A percentile compares a stretch with the other conserved stretches of the same genome.
phyloP scores from a whole-genome alignment of 2,888 invertebrate species.

The Lordiphosa fenestrarum region DNA sequence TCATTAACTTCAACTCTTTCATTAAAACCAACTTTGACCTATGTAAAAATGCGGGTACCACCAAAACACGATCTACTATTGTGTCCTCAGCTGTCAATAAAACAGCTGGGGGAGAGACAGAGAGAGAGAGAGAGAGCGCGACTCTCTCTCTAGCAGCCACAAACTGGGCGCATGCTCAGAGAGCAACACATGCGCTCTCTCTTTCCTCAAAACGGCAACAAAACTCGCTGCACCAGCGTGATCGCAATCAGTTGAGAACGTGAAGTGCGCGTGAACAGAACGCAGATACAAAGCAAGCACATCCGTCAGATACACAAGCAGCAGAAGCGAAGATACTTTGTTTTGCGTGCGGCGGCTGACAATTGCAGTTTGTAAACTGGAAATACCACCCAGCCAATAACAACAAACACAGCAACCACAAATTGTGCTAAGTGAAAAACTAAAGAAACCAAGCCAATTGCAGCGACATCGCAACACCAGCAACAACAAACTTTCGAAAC shows the following conservation, averaged over 20 bases:
- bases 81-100: slow-evolving; percentile 42
- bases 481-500: slow-evolving; percentile 69
- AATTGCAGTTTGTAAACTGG: slow-evolving; percentile 69
- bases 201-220: slow-evolving; percentile 41
- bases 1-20: slow-evolving; percentile 8
- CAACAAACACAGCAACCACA: slow-evolving; percentile 24
- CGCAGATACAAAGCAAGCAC: slow-evolving; percentile 32
- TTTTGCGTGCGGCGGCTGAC: slow-evolving; percentile 8
- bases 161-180: no score
- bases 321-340: slow-evolving; percentile 2
- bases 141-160: neutral
- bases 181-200: neutral
- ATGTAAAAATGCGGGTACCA: slow-evolving; percentile 18
- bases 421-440: slow-evolving; percentile 53
- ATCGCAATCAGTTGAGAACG: slow-evolving; percentile 66
- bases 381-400: slow-evolving; percentile 47
- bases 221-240: slow-evolving; percentile 58
- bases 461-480: slow-evolving; percentile 20
- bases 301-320: neutral
- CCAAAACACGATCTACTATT: slow-evolving; percentile 29
- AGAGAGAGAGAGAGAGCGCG: slow-evolving; percentile 3
- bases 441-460: slow-evolving; percentile 38
- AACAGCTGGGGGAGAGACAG: slow-evolving; percentile 19
- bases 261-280: slow-evolving; percentile 52
- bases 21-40: slow-evolving; percentile 16